phyloP scores from a whole-genome alignment of 2,888 invertebrate species.

The Nysson spinosus region DNA sequence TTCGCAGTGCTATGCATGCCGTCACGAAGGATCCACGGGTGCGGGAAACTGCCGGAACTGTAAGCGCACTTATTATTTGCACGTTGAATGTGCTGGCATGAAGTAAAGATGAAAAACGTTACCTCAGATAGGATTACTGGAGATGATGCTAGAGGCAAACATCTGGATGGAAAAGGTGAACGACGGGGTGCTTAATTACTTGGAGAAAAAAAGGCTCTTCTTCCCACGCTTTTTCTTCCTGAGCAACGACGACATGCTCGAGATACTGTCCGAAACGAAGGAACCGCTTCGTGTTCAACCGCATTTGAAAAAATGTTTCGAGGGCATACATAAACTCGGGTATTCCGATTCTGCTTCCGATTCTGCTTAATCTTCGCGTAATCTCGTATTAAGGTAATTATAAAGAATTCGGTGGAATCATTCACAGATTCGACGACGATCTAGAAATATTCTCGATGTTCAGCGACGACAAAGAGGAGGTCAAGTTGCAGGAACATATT shows the following conservation, averaged over 20 bases:
- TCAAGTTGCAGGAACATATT: slow-evolving; percentile 81
- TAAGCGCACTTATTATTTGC: too few species aligned
- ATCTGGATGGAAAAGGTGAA: slow-evolving; percentile 87
- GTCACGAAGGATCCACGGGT: slow-evolving; percentile 83
- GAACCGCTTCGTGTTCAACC: slow-evolving; percentile 91
- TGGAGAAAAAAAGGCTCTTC: slow-evolving; percentile 90
- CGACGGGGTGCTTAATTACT: slow-evolving; percentile 88
- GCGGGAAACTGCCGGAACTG: slow-evolving; percentile 82
- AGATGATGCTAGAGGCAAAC: slow-evolving; percentile 84
- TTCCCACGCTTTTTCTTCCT: slow-evolving; percentile 94
- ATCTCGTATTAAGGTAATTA: too few species aligned
- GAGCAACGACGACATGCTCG: slow-evolving; percentile 93
- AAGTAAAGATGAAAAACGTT: not conserved
- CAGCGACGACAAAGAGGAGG: slow-evolving; percentile 87
- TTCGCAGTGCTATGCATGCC: slow-evolving; percentile 83
- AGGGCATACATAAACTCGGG: slow-evolving; percentile 87
- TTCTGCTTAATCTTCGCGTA: too few species aligned
- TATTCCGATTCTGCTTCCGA: slow-evolving; percentile 41
- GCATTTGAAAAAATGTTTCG: slow-evolving; percentile 92
- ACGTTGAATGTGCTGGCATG: too few species aligned
- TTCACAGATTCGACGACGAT: slow-evolving; percentile 81
- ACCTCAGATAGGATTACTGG: slow-evolving; percentile 81
- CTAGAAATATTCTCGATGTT: slow-evolving; percentile 88
- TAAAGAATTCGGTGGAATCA: too few species aligned
- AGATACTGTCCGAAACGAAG: slow-evolving; percentile 93